phyloP scores from a whole-genome alignment of 2,797 vertebrate species.

The Parauchenoglanis punctatus region DNA sequence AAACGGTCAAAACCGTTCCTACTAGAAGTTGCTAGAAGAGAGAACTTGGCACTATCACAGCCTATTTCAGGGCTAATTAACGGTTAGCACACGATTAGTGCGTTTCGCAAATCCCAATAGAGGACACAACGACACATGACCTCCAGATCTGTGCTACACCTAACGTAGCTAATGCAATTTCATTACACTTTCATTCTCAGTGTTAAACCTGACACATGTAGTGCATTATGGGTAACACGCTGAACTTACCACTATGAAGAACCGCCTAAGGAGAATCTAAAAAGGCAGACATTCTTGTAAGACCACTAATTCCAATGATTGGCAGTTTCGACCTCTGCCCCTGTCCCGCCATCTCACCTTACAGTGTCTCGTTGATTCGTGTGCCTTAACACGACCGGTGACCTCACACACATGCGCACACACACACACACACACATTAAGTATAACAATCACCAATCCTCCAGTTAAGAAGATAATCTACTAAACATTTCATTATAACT shows the following conservation, averaged over 20 bases:
- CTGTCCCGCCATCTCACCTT: conserved; percentile 3
- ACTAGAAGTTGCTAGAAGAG: neutral
- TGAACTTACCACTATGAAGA: too few relatives aligned
- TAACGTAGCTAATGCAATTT: neutral
- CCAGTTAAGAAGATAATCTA: neutral
- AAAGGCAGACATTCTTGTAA: neutral
- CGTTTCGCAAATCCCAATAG: neutral
- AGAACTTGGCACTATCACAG: neutral
- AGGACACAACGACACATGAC: neutral
- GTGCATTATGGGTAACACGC: neutral
- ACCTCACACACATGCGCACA: conserved; percentile 46
- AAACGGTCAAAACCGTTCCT: neutral
- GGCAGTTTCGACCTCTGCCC: neutral
- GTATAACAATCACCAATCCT: conserved; percentile 6
- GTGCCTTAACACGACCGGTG: conserved; percentile 60
- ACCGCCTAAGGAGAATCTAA: neutral
- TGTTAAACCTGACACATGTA: neutral
- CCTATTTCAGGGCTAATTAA: neutral
- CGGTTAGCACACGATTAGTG: neutral
- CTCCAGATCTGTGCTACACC: conserved; percentile 9
- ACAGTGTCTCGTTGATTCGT: conserved; percentile 56
- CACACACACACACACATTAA: neutral
- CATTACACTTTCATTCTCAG: neutral
- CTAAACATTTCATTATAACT: conserved; percentile 4
- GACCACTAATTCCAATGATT: neutral